Base-by-base conservation (phyloP, 2,113 vertebrate species). In the Halichoeres trimaculatus region DNA sequence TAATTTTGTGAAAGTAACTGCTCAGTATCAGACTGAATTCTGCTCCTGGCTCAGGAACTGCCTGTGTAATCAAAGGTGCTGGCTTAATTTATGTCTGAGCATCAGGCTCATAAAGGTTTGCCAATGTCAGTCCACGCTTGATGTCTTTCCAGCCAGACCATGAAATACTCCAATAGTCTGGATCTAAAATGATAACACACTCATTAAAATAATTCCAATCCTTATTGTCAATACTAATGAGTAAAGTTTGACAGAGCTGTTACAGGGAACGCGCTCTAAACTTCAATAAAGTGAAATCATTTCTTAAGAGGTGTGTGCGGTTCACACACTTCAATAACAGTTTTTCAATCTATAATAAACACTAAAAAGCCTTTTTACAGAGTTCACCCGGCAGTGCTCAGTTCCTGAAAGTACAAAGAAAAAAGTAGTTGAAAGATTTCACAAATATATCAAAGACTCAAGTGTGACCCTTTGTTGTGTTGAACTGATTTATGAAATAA, bases 121-220 rank as follows among this genome's bases (percentile, higher is more conserved):
- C 23, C 17, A 43, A 57, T 60, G 71, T 83, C 78, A 74, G 14
- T 84, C 82, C 88, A 89, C 76, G 89, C 73, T 87, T 91, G 63
- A 84, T 59, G 84, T 85, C 78, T 78, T 60, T 67, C 54, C 84
- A 84, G 82, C 78, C 77, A 90, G 87, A 92, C 88, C 80, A 87
- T 88, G 78, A 89, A 91, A 91, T 86, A 68, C 79, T 63, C 52
- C 65, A 80, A 71, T 86, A 84, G 89, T 81, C 90, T 89, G 89
- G 87, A 90, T 91, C 78, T 76, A 30, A 66, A 72, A 38, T 59
- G 89, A 90, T 92, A 90, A 85, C 68, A 76, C 69, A 74, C 63
- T 88, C 89, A 90, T 91, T 90, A 92, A 81, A 85, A 79, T 67
- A 85, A 90, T 77, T 83, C 88, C 88, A 85, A 54, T 80, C 89